A percentile compares a stretch with the other conserved stretches of the same genome.
Conservation (phyloP, 2,888 invertebrate genomes). For the Phanerotoma sp. region DNA sequence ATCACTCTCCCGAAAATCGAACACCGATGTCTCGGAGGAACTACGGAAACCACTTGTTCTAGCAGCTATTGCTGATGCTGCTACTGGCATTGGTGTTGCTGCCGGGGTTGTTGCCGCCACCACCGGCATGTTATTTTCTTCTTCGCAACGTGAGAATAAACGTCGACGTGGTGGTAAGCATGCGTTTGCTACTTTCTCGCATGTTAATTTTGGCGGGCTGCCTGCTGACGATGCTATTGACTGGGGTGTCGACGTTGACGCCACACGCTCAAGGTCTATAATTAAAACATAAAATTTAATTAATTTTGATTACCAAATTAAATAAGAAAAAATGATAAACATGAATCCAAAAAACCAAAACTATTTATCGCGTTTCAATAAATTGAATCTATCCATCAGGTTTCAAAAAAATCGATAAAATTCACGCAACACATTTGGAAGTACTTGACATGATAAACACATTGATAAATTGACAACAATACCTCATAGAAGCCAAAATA, state of each 20-base stretch:
- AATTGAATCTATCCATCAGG: too few relatives aligned
- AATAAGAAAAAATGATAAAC: too few relatives aligned
- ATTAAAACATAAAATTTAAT: constrained; percentile 5
- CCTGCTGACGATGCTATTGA: constrained; percentile 48
- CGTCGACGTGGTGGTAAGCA: constrained; percentile 57
- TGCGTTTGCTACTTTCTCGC: constrained; percentile 56
- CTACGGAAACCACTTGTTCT: constrained; percentile 61
- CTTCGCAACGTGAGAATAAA: constrained; percentile 66
- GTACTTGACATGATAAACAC: too few relatives aligned
- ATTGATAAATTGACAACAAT: too few relatives aligned
- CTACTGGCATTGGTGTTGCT: constrained; percentile 45
- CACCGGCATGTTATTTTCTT: constrained; percentile 47
- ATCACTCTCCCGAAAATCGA: constrained; percentile 67
- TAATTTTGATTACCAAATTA: too few relatives aligned
- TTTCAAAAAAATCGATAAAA: too few relatives aligned
- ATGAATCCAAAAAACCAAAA: too few relatives aligned
- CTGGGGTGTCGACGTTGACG: constrained; percentile 51
- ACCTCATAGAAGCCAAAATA: too few relatives aligned
- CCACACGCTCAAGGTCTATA: constrained; percentile 37
- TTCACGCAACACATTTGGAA: too few relatives aligned
- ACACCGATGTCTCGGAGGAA: constrained; percentile 67
- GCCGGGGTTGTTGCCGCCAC: constrained; percentile 45
- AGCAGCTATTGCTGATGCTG: constrained; percentile 40
- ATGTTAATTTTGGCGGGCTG: constrained; percentile 59
- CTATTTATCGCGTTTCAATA: too few relatives aligned